Conservation (phyloP, 2,113 vertebrate species). For the Rhea americana region DNA sequence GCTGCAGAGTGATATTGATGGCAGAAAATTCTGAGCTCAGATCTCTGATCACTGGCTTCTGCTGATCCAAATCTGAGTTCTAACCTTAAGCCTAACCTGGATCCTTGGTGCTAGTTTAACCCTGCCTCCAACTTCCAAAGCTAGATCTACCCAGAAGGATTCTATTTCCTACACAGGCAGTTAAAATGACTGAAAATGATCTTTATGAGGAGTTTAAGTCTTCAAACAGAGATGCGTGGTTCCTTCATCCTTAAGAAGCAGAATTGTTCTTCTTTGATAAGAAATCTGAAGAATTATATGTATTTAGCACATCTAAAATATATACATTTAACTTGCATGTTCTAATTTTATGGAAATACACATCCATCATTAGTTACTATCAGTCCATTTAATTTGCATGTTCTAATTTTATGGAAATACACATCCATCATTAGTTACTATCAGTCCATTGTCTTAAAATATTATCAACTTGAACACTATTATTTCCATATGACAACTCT, state of each 20-base stretch:
- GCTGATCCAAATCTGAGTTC: background rate
- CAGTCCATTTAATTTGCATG: background rate
- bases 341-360: background rate
- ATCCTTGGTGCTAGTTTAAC: background rate
- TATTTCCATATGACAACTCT: background rate
- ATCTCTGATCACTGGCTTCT: background rate
- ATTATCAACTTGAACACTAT: background rate
- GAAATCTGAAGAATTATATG: background rate
- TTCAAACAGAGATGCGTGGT: background rate
- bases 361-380: background rate
- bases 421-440: background rate
- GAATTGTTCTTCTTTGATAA: background rate
- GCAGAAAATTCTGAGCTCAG: background rate
- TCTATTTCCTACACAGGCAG: background rate
- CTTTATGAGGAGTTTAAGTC: background rate
- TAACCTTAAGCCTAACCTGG: background rate
- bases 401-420: background rate
- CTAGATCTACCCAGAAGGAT: background rate
- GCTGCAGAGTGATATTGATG: background rate
- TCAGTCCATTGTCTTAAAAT: background rate
- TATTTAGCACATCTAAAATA: background rate
- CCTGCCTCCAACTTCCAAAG: background rate
- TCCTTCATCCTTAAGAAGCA: background rate
- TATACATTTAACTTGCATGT: background rate
- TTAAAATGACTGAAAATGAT: background rate